These are phyloP conservation scores for Lepeophtheirus salmonis DNA, from an alignment of 1,140 invertebrate genomes.

Conservation along the genomic window DNA sequence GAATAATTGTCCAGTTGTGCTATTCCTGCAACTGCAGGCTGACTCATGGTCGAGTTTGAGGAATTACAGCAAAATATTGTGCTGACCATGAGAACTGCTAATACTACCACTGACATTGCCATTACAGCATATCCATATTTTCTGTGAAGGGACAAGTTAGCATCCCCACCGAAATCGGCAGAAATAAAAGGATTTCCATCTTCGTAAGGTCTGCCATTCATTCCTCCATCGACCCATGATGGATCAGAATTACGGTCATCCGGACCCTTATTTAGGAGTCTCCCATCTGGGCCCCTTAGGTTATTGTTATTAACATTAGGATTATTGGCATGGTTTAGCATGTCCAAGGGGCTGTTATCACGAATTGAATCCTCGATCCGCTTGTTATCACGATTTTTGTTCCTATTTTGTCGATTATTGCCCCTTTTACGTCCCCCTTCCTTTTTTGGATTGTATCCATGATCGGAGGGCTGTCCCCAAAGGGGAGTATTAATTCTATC, in stretches of 20 bases:
- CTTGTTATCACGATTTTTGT: neutral
- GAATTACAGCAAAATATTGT: constrained; percentile 11
- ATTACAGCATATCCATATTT: constrained; percentile 13
- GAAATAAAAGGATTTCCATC: neutral
- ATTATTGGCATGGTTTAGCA: neutral
- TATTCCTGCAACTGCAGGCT: neutral
- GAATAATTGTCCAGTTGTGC: constrained; percentile 4
- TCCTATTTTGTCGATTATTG: neutral
- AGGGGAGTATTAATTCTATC: neutral
- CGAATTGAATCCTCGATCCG: neutral
- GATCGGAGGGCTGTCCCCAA: neutral
- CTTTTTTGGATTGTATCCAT: neutral
- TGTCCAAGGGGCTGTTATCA: neutral
- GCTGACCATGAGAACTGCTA: constrained; percentile 12
- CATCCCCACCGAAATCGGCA: neutral
- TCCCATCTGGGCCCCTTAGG: no score
- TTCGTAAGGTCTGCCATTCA: neutral
- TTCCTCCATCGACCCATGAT: neutral
- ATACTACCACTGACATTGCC: constrained; percentile 2
- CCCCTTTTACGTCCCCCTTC: neutral
- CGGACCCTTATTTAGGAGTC: neutral
- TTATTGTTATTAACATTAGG: neutral
- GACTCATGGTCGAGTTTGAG: constrained; percentile 16
- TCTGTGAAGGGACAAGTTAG: neutral
- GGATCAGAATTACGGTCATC: neutral